Conservation (phyloP, 2,113 vertebrate species). For the Aptenodytes forsteri region DNA sequence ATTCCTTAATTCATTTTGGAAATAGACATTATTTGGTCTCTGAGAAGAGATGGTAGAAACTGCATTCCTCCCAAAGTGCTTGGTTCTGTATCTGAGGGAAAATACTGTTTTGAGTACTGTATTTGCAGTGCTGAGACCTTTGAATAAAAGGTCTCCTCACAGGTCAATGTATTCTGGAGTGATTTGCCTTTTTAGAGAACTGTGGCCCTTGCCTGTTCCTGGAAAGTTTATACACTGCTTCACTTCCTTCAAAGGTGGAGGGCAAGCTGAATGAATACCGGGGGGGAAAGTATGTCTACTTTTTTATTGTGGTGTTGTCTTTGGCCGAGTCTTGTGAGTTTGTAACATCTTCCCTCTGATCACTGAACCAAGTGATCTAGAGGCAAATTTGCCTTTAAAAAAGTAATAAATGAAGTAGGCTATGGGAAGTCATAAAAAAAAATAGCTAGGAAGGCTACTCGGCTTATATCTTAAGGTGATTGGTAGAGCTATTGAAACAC, state of each 20-base stretch:
- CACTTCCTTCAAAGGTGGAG: neutral
- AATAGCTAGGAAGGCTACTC: fast-evolving
- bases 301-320: neutral
- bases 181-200: neutral
- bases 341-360: neutral
- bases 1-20: neutral
- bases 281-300: fast-evolving
- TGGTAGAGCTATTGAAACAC: neutral
- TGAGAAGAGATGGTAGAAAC: neutral
- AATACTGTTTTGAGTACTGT: neutral
- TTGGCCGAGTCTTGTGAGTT: neutral
- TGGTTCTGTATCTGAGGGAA: neutral
- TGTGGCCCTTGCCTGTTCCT: neutral
- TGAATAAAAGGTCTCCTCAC: neutral
- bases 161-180: neutral
- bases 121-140: neutral
- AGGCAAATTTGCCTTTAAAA: neutral
- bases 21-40: neutral
- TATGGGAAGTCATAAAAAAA: neutral
- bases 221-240: neutral
- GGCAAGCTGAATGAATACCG: neutral
- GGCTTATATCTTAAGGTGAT: fast-evolving
- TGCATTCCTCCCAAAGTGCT: neutral
- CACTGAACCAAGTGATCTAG: neutral
- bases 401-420: neutral